A percentile compares a stretch with the other conserved stretches of the same genome.
phyloP scores from a whole-genome alignment of 2,888 invertebrate species.

The Agrochola lota region DNA sequence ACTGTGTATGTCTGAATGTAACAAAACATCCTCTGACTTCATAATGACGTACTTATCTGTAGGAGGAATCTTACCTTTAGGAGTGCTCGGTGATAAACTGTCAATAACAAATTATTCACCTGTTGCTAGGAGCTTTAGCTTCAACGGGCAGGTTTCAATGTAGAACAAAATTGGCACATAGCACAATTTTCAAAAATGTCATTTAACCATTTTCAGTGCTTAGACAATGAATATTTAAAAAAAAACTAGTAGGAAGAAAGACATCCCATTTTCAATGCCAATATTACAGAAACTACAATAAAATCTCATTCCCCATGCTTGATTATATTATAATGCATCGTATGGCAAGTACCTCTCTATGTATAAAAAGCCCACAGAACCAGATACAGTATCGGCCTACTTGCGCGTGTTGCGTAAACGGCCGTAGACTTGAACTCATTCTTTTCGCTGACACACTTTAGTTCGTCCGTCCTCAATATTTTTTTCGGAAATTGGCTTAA shows the following conservation, averaged over 20 bases:
- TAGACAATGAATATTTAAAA: too few relatives aligned
- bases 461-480: constrained; percentile 29
- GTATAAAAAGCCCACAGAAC: constrained; percentile 69
- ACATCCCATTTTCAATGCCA: neutral
- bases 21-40: constrained; percentile 59
- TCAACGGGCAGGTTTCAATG: constrained; percentile 15
- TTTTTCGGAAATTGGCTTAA: constrained; percentile 14
- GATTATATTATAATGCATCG: constrained; percentile 37
- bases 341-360: constrained; percentile 54
- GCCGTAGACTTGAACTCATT: constrained; percentile 88
- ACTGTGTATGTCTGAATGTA: constrained; percentile 67
- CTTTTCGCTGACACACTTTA: constrained; percentile 78
- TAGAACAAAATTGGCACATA: neutral
- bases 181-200: neutral
- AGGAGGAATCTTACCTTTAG: constrained; percentile 2
- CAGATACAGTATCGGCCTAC: constrained; percentile 85
- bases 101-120: constrained; percentile 39
- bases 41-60: constrained; percentile 55
- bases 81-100: neutral
- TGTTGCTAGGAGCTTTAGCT: constrained; percentile 3
- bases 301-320: constrained; percentile 30
- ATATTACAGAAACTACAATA: constrained; percentile 19
- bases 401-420: constrained; percentile 86
- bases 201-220: neutral
- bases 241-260: too few relatives aligned